Base-by-base conservation (phyloP, 2,888 invertebrate species). In the Cheilosia scutellata region DNA sequence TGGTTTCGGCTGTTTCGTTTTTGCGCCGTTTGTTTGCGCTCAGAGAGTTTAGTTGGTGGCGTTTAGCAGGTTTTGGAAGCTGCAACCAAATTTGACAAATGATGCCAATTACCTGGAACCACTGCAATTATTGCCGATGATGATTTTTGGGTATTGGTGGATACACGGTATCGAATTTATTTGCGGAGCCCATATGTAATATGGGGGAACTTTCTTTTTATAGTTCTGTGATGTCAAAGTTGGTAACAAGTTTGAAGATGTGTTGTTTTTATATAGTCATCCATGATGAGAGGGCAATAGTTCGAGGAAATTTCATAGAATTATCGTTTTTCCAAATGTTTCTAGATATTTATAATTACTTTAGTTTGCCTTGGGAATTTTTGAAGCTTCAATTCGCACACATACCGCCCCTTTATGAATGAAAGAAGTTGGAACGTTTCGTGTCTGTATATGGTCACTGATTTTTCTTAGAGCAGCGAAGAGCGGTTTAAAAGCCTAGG, bases 41-140 rank as follows among this genome's bases (percentile, higher is more conserved):
- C 53, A 44, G 49, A 51, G 74, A 63, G 57, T 37, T 9, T 37
- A 37, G 37, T 74, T 74, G 70, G 74, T 84, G 83, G 83, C 83
- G 83, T 84, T 83, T 70, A 79, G 79, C 83, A 79, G 83, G 83
- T 84, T 84, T 84, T 63, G 11, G 25, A 44, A 16, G 68, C 31
- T 40, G 68, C 70, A 74, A 57, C 79, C 83, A 63, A 84, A 84
- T 79, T 79, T 40, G 72, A 84, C 74, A 74, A 79, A 79, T 51
- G 51, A 75, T 70, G 74, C 74, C 83, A 84, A 84, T 84, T 79
- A 84, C 63, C 42, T 37, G 74, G 37, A 55, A 66, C 49, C 51
- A 47, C 57, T 49, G 57, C 42, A 66, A 51, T 44, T 37, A 68
- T 65, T 57, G 16, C n/a, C 29, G 13, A n/a, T 68, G 42, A 42